phyloP scores from a whole-genome alignment of 2,888 invertebrate genomes.

The Trichacis sp. region DNA sequence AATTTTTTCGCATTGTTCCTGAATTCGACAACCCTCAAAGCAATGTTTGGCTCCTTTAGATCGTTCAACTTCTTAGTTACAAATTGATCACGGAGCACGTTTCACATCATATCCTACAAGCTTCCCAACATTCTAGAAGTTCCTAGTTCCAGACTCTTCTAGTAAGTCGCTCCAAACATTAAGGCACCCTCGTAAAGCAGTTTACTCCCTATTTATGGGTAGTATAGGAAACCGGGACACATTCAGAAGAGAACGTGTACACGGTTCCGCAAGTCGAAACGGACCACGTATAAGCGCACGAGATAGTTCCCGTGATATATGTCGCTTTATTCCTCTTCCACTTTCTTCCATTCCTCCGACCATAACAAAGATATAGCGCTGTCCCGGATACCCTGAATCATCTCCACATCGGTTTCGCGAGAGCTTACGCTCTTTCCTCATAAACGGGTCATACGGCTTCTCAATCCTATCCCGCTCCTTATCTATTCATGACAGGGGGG shows the following conservation, averaged over 20 bases:
- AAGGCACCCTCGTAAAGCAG: background rate
- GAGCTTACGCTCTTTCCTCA: conserved; percentile 24
- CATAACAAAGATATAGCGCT: conserved; percentile 31
- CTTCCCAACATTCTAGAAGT: no score
- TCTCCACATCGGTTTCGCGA: conserved; percentile 17
- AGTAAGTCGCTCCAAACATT: background rate
- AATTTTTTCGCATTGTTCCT: no score
- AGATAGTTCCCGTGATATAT: conserved; percentile 18
- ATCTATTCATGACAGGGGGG: conserved; percentile 59
- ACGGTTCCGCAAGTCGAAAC: background rate
- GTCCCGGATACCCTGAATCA: conserved; percentile 29
- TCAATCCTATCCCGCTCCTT: conserved; percentile 57
- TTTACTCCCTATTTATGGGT: conserved; percentile 15
- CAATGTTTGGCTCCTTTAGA: no score
- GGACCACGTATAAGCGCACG: conserved; percentile 7
- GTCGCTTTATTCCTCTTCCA: conserved; percentile 18
- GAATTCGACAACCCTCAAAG: no score
- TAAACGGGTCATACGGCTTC: conserved; percentile 38
- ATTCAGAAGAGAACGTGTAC: background rate
- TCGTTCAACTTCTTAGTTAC: no score
- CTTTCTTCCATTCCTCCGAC: conserved; percentile 25
- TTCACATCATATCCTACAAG: no score
- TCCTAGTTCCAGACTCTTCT: no score
- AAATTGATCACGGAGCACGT: no score
- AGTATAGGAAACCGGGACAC: background rate